Evolutionary conservation across 1,140 invertebrate species (phyloP).

Genomic region (Fopius arisanus): DNA sequence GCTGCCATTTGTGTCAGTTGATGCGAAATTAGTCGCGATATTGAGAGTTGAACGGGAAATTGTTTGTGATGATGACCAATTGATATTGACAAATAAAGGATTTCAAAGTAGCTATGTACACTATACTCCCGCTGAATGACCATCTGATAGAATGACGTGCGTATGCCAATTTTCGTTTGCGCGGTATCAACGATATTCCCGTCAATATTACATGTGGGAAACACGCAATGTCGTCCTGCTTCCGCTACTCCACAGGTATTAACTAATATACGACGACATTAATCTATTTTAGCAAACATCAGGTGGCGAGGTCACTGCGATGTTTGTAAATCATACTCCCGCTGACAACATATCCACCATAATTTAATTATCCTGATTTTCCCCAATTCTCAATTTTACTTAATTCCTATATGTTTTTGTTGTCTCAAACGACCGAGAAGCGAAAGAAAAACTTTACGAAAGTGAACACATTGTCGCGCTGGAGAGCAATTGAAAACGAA

Average conservation of each 20-base stretch:
- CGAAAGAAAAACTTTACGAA: neutral
- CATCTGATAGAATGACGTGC: neutral
- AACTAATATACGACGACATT: slow-evolving; percentile 50
- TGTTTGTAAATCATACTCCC: slow-evolving; percentile 50
- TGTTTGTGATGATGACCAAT: neutral
- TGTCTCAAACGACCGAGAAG: neutral
- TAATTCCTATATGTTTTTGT: neutral
- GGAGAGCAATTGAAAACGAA: neutral
- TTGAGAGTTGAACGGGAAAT: neutral
- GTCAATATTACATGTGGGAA: slow-evolving; percentile 14
- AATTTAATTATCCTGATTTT: neutral
- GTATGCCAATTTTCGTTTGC: slow-evolving; percentile 17
- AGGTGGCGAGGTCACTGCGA: slow-evolving; percentile 43
- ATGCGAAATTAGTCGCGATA: neutral
- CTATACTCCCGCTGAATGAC: neutral
- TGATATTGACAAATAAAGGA: neutral
- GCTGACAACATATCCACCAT: neutral
- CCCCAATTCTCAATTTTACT: neutral
- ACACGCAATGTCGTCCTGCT: neutral
- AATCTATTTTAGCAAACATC: slow-evolving; percentile 50
- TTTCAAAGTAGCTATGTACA: neutral
- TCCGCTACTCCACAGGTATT: slow-evolving; percentile 30
- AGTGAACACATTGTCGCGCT: neutral
- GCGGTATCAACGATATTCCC: slow-evolving; percentile 24
- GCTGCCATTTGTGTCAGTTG: neutral